phyloP scores from a whole-genome alignment of 2,888 invertebrate genomes.

The Boloria euphrosyne region DNA sequence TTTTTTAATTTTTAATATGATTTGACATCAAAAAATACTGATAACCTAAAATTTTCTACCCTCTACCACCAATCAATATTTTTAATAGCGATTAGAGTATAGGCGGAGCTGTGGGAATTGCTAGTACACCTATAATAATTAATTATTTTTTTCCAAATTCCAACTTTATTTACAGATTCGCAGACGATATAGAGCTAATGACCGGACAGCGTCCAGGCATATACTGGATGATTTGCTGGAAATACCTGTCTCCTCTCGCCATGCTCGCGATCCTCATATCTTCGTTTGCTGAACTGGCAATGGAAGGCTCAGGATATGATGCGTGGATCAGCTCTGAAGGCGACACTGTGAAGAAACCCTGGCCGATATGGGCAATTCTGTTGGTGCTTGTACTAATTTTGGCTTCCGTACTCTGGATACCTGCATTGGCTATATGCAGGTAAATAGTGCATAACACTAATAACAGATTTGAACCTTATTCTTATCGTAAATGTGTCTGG shows the following conservation, averaged over 20 bases:
- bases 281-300: constrained; percentile 90
- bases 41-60: too few relatives aligned
- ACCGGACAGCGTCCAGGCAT: constrained; percentile 93
- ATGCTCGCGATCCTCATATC: constrained; percentile 93
- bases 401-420: constrained; percentile 94
- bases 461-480: neutral
- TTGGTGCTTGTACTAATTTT: constrained; percentile 88
- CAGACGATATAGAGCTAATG: constrained; percentile 97
- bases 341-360: constrained; percentile 88
- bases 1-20: too few relatives aligned
- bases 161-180: constrained; percentile 84
- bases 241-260: constrained; percentile 93
- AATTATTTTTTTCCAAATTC: neutral
- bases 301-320: constrained; percentile 91
- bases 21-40: too few relatives aligned
- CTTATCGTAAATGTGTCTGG: neutral
- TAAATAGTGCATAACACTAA: constrained; percentile 48
- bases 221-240: constrained; percentile 98
- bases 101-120: too few relatives aligned
- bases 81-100: too few relatives aligned
- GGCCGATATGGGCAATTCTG: constrained; percentile 93
- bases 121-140: too few relatives aligned
- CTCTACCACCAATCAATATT: too few relatives aligned
- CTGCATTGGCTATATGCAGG: constrained; percentile 91
- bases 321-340: constrained; percentile 91